A percentile compares a stretch with the other conserved stretches of the same genome.
Conservation (phyloP, 2,888 invertebrate genomes). For the Andrena marginata region DNA sequence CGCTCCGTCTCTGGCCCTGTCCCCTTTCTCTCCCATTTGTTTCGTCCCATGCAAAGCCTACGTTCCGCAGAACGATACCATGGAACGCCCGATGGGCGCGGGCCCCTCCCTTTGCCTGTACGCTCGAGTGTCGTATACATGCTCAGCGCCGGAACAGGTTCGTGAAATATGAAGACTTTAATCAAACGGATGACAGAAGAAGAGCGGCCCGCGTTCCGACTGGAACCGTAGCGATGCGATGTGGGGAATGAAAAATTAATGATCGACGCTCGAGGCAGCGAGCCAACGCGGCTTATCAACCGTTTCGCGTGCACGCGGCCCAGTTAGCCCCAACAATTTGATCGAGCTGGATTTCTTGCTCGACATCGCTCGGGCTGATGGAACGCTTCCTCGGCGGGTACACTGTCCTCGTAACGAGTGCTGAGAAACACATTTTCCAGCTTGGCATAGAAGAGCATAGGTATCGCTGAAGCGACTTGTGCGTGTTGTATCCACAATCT, state of each 20-base stretch:
- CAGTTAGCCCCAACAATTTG: conserved; percentile 30
- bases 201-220: conserved; percentile 52
- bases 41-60: conserved; percentile 41
- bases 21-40: conserved; percentile 61
- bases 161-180: conserved; percentile 76
- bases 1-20: conserved; percentile 19
- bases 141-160: conserved; percentile 61
- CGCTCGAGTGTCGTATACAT: conserved; percentile 35
- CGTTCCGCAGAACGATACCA: conserved; percentile 38
- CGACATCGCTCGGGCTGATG: not conserved
- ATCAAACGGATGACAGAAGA: conserved; percentile 73
- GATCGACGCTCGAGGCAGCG: conserved; percentile 47
- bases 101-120: conserved; percentile 39
- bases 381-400: too few relatives aligned
- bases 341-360: conserved; percentile 20
- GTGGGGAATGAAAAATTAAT: conserved; percentile 69
- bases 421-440: too few relatives aligned
- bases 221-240: conserved; percentile 68
- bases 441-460: too few relatives aligned
- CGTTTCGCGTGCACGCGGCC: conserved; percentile 12
- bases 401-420: too few relatives aligned
- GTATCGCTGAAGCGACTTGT: too few relatives aligned
- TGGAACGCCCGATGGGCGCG: conserved; percentile 42
- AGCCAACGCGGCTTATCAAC: conserved; percentile 43
- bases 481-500: too few relatives aligned